Evolutionary conservation across 2,113 vertebrate species (phyloP).

Genomic region (Tauraco erythrolophus): DNA sequence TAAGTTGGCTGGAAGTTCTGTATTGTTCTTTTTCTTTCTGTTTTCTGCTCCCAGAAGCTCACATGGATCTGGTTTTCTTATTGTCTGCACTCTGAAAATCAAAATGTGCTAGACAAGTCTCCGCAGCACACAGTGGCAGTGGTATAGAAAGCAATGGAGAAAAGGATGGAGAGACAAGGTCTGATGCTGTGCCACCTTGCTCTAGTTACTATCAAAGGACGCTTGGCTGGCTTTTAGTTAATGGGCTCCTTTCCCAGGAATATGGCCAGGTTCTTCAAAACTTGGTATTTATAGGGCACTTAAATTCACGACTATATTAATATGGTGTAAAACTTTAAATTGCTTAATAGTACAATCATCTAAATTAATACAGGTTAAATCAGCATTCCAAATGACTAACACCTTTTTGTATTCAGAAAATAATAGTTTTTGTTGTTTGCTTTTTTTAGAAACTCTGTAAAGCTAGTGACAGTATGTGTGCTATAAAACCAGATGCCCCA

Average conservation of each 20-base stretch:
- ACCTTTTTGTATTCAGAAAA: not conserved
- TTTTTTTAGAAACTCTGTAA: not conserved
- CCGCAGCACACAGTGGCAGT: not conserved
- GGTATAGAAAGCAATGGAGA: not conserved
- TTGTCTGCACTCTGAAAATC: not conserved
- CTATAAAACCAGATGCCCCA: not conserved
- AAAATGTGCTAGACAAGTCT: not conserved
- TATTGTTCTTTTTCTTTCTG: accelerated
- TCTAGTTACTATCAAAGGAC: not conserved
- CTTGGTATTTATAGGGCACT: not conserved
- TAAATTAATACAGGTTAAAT: not conserved
- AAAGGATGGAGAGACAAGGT: not conserved
- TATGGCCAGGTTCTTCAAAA: not conserved
- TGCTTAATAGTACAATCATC: not conserved
- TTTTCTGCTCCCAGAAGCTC: not conserved
- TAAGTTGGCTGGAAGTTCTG: not conserved
- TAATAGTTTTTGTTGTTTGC: not conserved
- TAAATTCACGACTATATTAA: not conserved
- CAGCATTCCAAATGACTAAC: not conserved
- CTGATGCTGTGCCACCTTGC: not conserved
- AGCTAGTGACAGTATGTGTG: not conserved
- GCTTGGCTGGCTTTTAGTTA: not conserved
- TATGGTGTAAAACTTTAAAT: not conserved
- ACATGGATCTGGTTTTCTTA: not conserved
- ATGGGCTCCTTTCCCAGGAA: not conserved